Conservation (phyloP, 2,888 invertebrate genomes). For the Empis livida region DNA sequence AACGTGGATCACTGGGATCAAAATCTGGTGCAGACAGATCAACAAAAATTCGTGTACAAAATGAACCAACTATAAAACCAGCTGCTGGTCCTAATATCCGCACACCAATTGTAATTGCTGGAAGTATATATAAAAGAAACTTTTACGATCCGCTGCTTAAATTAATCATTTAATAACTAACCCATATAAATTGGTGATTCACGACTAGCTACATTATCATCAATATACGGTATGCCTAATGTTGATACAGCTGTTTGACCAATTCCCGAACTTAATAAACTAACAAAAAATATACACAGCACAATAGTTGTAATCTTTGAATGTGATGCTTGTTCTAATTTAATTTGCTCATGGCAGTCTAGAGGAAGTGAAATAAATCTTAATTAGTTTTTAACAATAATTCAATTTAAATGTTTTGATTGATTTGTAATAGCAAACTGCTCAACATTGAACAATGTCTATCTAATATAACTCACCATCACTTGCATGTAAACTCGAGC, state of each 20-base stretch:
- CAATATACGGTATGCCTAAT: conserved; percentile 84
- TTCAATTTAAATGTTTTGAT: too few relatives aligned
- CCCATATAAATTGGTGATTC: conserved; percentile 88
- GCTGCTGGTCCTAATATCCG: conserved; percentile 81
- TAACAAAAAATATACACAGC: conserved; percentile 76
- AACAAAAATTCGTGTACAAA: conserved; percentile 79
- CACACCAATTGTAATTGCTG: conserved; percentile 85
- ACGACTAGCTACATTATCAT: conserved; percentile 83
- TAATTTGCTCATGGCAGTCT: conserved; percentile 47
- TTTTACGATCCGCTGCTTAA: too few relatives aligned
- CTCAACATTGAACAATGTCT: too few relatives aligned
- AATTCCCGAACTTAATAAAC: conserved; percentile 77
- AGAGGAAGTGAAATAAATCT: too few relatives aligned
- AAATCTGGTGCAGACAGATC: conserved; percentile 67
- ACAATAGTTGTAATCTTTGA: conserved; percentile 69
- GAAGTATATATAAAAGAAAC: conserved; percentile 7
- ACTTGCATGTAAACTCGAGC: conserved; percentile 13
- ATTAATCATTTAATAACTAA: too few relatives aligned
- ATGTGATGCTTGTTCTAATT: conserved; percentile 53
- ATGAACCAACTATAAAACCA: conserved; percentile 78
- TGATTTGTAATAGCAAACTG: too few relatives aligned
- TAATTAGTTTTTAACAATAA: too few relatives aligned
- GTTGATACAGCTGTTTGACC: conserved; percentile 89
- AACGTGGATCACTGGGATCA: conserved; percentile 67
- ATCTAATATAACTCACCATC: too few relatives aligned